phyloP scores from a whole-genome alignment of 1,140 invertebrate genomes.

The Octopus bimaculoides region DNA sequence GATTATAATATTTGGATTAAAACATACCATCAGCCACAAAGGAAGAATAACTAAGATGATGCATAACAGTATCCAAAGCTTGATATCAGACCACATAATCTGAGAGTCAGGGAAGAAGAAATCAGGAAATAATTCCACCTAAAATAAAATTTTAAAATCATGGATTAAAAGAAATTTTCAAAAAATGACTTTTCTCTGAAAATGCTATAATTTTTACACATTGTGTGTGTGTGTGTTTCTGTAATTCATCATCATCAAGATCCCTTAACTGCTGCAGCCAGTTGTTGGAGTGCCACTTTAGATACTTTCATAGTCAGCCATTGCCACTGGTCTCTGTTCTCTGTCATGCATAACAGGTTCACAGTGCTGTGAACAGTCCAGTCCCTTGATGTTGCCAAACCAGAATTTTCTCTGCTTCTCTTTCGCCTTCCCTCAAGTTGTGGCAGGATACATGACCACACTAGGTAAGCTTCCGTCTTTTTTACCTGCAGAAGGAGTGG shows the following conservation, averaged over 20 bases:
- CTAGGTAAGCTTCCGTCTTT: no score
- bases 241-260: not conserved
- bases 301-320: no score
- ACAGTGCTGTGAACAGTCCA: no score
- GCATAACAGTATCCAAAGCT: not conserved
- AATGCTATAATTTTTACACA: not conserved
- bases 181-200: not conserved
- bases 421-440: no score
- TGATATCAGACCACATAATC: not conserved
- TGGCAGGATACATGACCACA: no score
- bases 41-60: not conserved
- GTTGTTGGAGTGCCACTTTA: no score
- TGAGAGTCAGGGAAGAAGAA: not conserved
- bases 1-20: not conserved
- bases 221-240: not conserved
- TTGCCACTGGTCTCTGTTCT: no score
- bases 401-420: no score
- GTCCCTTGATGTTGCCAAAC: no score
- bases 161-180: not conserved
- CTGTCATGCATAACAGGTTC: no score
- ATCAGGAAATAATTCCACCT: not conserved
- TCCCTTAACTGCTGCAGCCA: no score
- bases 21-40: not conserved
- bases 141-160: not conserved
- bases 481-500: no score